phyloP scores from a whole-genome alignment of 1,140 invertebrate genomes.

The Drosophila baimaii region DNA sequence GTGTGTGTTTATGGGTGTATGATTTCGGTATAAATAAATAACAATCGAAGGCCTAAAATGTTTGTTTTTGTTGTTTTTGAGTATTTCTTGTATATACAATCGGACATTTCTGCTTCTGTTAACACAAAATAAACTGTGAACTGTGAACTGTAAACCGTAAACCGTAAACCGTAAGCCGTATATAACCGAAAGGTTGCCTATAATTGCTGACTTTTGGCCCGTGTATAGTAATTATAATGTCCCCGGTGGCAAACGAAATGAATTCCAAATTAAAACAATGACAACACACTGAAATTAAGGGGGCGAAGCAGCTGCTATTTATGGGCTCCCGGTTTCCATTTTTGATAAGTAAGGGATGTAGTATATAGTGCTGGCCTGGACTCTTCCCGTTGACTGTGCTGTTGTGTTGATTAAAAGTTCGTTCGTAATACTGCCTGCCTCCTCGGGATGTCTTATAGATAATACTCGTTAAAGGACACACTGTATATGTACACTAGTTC shows the following conservation, averaged over 20 bases:
- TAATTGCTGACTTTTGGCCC: conserved; percentile 66
- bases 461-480: conserved; percentile 77
- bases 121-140: conserved; percentile 47
- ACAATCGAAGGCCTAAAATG: conserved; percentile 45
- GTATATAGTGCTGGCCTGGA: conserved; percentile 32
- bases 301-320: conserved; percentile 21
- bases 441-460: conserved; percentile 65
- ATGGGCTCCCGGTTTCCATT: conserved; percentile 1
- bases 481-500: conserved; percentile 75
- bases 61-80: conserved; percentile 34
- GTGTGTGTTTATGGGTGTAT: conserved; percentile 8
- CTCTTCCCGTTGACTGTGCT: conserved; percentile 24
- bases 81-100: conserved; percentile 53
- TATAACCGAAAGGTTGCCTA: conserved; percentile 43
- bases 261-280: conserved; percentile 64
- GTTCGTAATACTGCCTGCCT: conserved; percentile 68
- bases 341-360: conserved; percentile 18
- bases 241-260: conserved; percentile 44
- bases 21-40: conserved; percentile 49
- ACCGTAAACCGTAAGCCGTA: conserved; percentile 3
- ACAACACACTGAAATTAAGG: conserved; percentile 50
- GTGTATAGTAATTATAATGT: conserved; percentile 33
- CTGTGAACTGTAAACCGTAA: conserved; percentile 1
- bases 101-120: conserved; percentile 59
- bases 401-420: conserved; percentile 56